Conservation (phyloP, 2,888 invertebrate species). For the Ariolimax columbianus region DNA sequence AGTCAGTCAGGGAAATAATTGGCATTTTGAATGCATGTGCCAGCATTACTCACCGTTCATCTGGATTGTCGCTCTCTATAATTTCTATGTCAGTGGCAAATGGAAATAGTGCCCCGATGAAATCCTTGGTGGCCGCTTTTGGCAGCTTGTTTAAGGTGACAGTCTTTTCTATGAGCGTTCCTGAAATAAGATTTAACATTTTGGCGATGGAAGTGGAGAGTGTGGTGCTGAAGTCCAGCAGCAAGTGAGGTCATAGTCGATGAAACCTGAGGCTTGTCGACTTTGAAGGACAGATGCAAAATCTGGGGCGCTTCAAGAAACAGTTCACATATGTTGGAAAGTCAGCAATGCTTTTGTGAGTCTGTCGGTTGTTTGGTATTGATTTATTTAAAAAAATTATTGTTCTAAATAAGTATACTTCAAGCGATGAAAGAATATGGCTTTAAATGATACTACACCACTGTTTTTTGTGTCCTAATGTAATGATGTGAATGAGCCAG, state of each 20-base stretch:
- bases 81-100: conserved; percentile 51
- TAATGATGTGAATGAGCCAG: too few species aligned
- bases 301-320: background rate
- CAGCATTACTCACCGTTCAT: conserved; percentile 50
- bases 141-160: conserved; percentile 51
- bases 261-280: background rate
- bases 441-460: too few species aligned
- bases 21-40: conserved; percentile 9
- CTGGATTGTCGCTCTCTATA: conserved; percentile 48
- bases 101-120: conserved; percentile 50
- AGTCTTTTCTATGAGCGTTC: conserved; percentile 47
- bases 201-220: conserved; percentile 23
- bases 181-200: conserved; percentile 45
- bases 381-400: background rate
- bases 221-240: conserved; percentile 3
- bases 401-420: too few species aligned
- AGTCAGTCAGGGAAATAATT: background rate
- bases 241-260: background rate
- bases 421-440: too few species aligned
- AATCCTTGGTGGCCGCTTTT: conserved; percentile 49
- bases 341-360: conserved; percentile 34
- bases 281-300: background rate
- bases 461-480: too few species aligned
- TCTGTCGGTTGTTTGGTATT: background rate
- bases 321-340: background rate